These are phyloP conservation scores for Xiphophorus maculatus DNA, from an alignment of 2,113 vertebrate genomes.

Conservation along the genomic window DNA sequence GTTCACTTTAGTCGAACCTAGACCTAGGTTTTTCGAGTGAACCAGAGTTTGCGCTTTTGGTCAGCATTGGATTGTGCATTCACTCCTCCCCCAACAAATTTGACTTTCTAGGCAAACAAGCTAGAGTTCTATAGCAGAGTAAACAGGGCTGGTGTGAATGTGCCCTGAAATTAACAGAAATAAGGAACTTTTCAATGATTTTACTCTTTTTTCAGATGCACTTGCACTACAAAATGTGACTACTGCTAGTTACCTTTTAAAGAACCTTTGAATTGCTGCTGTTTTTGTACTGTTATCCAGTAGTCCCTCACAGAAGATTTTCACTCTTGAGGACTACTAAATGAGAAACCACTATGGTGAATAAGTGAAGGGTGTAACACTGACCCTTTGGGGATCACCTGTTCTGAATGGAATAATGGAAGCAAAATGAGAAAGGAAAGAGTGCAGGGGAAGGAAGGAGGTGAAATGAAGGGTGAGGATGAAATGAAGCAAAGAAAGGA, in stretches of 20 bases:
- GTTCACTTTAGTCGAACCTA: no score
- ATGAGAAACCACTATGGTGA: slow-evolving; percentile 28
- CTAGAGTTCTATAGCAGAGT: no score
- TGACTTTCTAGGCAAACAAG: no score
- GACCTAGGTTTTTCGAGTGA: no score
- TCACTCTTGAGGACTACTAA: slow-evolving; percentile 24
- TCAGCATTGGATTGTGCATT: no score
- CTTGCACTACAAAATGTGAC: not conserved
- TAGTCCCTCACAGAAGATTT: slow-evolving; percentile 35
- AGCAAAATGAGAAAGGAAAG: slow-evolving; percentile 27
- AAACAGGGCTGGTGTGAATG: no score
- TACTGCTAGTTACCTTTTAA: no score
- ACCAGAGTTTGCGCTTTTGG: no score
- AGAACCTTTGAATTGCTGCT: not conserved
- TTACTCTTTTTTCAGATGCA: not conserved
- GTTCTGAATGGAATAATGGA: slow-evolving; percentile 32
- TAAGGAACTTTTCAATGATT: no score
- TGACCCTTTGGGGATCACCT: slow-evolving; percentile 59
- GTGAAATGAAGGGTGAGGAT: slow-evolving; percentile 64
- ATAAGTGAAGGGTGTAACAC: slow-evolving; percentile 62
- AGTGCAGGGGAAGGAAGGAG: slow-evolving; percentile 10
- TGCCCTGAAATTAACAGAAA: no score
- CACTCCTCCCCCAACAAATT: no score
- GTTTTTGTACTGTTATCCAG: slow-evolving; percentile 64
- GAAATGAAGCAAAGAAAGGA: slow-evolving; percentile 66